Evolutionary conservation across 2,888 invertebrate genomes (phyloP), one percentile per base, ranked within the genome.

Genomic region (Eudasyphora cyanicolor): DNA sequence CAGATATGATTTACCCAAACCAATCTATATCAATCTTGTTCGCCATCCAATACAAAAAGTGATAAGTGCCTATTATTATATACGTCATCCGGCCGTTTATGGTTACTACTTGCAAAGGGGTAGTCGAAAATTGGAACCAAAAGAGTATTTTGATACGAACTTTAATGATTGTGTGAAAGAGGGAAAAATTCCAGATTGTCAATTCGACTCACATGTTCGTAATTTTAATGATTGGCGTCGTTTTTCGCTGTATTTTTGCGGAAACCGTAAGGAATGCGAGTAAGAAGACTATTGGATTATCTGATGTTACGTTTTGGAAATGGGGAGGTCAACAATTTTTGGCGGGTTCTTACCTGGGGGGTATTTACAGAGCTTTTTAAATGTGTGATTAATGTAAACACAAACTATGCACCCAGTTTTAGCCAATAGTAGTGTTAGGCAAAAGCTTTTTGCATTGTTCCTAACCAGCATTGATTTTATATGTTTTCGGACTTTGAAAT

Each of bases 1-100:
- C 54, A 94, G 95, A 88, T 96, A 94, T 90, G 95, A 95, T 67
- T 93, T 95, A 86, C 95, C 96, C 0, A 94, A 95, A 88, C 97
- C 97, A 0, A 97, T 97, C 88, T 97, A 97, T 92, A 95, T 98
- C 86, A 97, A 97, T 92, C 93, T 98, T 86, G 96, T 97, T 1
- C 94, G 97, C 27, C 97, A 98, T 92, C 97, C 97, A 0, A 95
- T 97, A 57, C 97, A 97, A 91, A 94, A 97, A 70, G 96, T 97
- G 12, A 97, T 97, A 88, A 97, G 97, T 4, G 97, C 97, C 95
- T 97, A 97, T 91, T 97, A 97, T 92, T 97, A 97, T 91, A 95
- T 96, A 3, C 86, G 89, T 0, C 88, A 89, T 74, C 89, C 89
- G 0, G 60, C 73, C 0, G 96, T 96, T 89, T 96, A 96, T 57